Conservation (phyloP, 1,140 invertebrate genomes). For the Eurosta solidaginis region DNA sequence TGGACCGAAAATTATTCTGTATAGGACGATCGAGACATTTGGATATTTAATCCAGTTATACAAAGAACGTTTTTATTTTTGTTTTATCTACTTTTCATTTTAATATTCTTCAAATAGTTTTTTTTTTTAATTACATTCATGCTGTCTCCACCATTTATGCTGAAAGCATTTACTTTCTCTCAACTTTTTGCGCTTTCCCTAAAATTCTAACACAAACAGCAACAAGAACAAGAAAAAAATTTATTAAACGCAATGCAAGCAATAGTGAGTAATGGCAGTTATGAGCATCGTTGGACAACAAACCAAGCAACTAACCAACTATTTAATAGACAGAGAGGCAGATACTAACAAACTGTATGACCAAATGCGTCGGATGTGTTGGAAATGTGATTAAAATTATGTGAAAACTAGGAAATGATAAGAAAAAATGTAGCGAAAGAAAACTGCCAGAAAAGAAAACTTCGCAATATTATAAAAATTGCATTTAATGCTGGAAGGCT, state of each 20-base stretch:
- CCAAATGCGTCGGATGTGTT: not conserved
- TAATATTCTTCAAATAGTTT: no score
- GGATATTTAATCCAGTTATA: no score
- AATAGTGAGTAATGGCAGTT: constrained; percentile 2
- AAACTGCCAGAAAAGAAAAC: no score
- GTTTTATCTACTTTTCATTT: no score
- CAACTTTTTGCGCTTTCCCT: not conserved
- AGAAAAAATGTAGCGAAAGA: not conserved
- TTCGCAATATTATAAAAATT: not conserved
- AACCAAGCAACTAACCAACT: constrained; percentile 23
- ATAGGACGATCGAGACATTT: no score
- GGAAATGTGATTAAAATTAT: no score
- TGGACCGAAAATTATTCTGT: no score
- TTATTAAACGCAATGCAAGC: not conserved
- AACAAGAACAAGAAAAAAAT: not conserved
- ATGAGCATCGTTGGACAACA: constrained; percentile 16
- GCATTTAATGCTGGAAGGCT: not conserved
- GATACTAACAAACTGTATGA: not conserved
- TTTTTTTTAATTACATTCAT: not conserved
- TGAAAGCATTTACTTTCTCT: not conserved
- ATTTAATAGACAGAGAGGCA: constrained; percentile 1
- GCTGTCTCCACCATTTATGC: not conserved
- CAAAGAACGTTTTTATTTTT: no score
- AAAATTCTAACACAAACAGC: not conserved
- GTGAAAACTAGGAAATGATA: no score